Evolutionary conservation across 2,797 vertebrate genomes (phyloP).

Genomic region (Gymnoscopelus microlampas): DNA sequence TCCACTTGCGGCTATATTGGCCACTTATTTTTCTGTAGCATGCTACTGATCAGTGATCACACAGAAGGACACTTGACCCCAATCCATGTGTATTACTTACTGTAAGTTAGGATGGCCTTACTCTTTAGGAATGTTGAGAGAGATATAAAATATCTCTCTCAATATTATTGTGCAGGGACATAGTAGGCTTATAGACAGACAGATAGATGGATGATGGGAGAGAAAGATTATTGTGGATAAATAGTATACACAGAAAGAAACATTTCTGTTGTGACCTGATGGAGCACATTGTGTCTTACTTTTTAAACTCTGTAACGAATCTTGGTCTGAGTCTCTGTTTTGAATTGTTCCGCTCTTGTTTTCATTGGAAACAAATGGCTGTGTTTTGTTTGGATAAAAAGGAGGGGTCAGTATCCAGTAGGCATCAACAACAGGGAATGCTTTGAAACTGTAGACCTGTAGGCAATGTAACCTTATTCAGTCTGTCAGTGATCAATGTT

Average conservation of each 20-base stretch:
- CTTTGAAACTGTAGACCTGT: conserved; percentile 27
- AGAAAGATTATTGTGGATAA: conserved; percentile 19
- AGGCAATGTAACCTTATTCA: background rate
- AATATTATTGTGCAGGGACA: background rate
- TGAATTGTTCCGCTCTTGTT: conserved; percentile 58
- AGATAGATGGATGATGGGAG: background rate
- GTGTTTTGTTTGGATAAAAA: conserved; percentile 54
- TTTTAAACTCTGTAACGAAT: conserved; percentile 45
- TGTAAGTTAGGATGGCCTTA: no score
- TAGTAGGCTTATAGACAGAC: background rate
- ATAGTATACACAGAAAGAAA: conserved; percentile 8
- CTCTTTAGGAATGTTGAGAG: background rate
- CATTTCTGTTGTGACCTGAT: conserved; percentile 36
- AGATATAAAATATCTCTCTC: background rate
- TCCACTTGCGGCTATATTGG: no score
- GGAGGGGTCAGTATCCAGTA: conserved; percentile 56
- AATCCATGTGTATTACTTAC: no score
- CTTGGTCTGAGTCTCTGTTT: conserved; percentile 48
- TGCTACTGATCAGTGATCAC: no score
- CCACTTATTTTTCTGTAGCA: no score
- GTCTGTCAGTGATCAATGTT: conserved; percentile 1
- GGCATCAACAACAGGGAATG: conserved; percentile 49
- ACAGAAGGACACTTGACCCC: no score
- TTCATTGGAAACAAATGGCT: conserved; percentile 66
- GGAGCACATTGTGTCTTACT: conserved; percentile 40